A percentile compares a stretch with the other conserved stretches of the same genome.
Conservation (phyloP, 2,888 invertebrate species). For the Prosapia bicincta region DNA sequence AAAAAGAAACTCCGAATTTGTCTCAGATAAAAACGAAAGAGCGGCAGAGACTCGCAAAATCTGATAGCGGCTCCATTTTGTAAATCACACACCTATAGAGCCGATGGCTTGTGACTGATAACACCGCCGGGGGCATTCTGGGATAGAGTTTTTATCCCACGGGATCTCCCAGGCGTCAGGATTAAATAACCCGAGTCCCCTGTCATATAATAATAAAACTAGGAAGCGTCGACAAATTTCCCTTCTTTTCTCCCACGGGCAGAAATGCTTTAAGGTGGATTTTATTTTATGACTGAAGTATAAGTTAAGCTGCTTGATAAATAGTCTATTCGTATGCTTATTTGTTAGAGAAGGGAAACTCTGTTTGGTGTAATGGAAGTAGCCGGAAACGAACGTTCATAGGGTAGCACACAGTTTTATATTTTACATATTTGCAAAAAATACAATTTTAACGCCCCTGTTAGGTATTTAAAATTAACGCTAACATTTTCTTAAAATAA, state of each 20-base stretch:
- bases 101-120: neutral
- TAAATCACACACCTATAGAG: neutral
- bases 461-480: too few relatives aligned
- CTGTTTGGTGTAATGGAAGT: too few relatives aligned
- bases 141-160: neutral
- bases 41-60: neutral
- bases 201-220: neutral
- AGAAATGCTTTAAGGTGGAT: neutral
- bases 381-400: too few relatives aligned
- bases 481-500: too few relatives aligned
- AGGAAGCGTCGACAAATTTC: neutral
- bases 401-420: too few relatives aligned
- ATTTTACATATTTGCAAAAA: too few relatives aligned
- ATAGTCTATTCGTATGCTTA: neutral
- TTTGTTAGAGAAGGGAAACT: neutral
- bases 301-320: neutral
- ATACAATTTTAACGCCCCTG: too few relatives aligned
- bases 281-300: neutral
- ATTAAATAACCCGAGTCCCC: neutral
- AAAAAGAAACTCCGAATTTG: neutral
- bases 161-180: neutral
- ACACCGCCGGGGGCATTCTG: neutral
- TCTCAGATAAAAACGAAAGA: neutral
- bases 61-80: neutral
- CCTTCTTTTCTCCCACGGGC: neutral